phyloP scores from a whole-genome alignment of 2,888 invertebrate genomes.

The Heteromurus nitidus region DNA sequence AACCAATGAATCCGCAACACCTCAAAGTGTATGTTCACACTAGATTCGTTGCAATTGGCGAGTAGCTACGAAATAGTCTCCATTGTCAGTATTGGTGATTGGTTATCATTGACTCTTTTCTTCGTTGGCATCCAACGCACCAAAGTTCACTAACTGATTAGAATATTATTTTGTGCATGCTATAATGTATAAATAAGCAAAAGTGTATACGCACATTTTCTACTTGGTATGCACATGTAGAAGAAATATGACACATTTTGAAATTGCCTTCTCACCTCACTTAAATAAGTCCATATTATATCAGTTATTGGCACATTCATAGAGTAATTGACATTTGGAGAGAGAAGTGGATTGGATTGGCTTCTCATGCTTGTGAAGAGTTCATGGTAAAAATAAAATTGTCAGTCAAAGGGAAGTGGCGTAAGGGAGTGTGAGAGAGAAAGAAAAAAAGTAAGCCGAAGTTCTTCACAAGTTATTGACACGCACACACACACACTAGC shows the following conservation, averaged over 20 bases:
- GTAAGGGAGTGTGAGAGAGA: neutral
- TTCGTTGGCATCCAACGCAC: neutral
- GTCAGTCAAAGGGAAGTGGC: neutral
- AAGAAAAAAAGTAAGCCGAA: slow-evolving; percentile 5
- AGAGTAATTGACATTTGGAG: slow-evolving; percentile 25
- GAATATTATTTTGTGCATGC: neutral
- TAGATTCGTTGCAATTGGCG: too few relatives aligned
- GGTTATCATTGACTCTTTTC: neutral
- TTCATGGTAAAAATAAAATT: too few relatives aligned
- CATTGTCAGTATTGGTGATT: slow-evolving; percentile 13
- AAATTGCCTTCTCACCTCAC: neutral
- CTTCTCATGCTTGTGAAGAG: too few relatives aligned
- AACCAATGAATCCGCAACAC: too few relatives aligned
- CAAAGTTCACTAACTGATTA: neutral
- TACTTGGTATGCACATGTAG: neutral
- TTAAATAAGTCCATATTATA: neutral
- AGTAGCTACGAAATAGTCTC: too few relatives aligned
- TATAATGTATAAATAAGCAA: neutral
- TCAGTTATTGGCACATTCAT: slow-evolving; percentile 24
- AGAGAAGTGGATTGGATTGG: neutral
- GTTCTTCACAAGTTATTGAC: slow-evolving; percentile 52
- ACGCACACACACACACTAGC: slow-evolving; percentile 50
- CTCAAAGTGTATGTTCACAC: too few relatives aligned
- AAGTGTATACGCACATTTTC: neutral
- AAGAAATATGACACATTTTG: neutral